Evolutionary conservation across 2,113 vertebrate species (phyloP), one percentile per base, ranked within the genome.

Genomic region (Menura novaehollandiae): DNA sequence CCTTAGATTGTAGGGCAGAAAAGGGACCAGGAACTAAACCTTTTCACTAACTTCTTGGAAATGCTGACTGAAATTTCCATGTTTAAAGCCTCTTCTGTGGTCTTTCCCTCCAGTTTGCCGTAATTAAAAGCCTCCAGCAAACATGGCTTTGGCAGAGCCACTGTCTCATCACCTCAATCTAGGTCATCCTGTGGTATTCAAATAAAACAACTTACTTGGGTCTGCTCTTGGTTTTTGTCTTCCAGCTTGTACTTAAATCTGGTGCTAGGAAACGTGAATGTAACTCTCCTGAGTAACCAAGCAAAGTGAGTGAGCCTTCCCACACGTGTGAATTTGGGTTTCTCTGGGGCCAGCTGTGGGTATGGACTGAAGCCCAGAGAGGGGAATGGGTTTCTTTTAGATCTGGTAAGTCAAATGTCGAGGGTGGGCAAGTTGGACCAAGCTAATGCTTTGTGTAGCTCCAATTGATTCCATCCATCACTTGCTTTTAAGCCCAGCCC

Each of bases 261-360:
- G 95, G 99, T 99, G 80, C 98, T 99, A 49, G 99, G 99, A 81
- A 99, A 99, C 0, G 99, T 99, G 96, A 99, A 99, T 24, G 99
- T 99, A 53, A 99, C 99, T 12, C 99, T 99, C 41, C 99, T 99
- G 96, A 99, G 98, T 97, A 99, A 99, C 92, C 99, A 99, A 95
- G 99, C 99, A 85, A 99, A 99, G 99, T 99, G 97, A 98, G 98
- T 97, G 85, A 59, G 41, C 0, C 6, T 69, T 51, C 52, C 47
- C 6, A 1, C 1, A 0, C 0, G 0, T 39, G 23, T 44, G 26
- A 32, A 19, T 75, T 32, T 49, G 56, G 44, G 35, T 30, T 89
- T 72, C 30, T 67, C 39, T 26, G 51, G 51, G 55, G 68, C 64
- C 80, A 39, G 51, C 43, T 11, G 5, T 55, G 76, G 39, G 1